Conservation (phyloP, 2,113 vertebrate species). For the Xenus cinereus region DNA sequence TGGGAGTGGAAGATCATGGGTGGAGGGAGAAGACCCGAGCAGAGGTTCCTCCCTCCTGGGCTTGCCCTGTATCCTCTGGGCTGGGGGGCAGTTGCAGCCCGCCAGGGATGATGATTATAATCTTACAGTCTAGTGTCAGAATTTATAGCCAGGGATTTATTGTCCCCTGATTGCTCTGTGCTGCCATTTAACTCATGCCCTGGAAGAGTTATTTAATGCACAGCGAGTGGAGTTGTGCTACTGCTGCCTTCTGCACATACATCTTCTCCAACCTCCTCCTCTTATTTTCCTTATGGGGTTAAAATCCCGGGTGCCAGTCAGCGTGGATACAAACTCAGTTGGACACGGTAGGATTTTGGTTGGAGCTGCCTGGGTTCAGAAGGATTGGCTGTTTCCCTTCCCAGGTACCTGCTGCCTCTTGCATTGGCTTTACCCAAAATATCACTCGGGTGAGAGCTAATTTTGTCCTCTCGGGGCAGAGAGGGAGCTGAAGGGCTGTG, state of each 20-base stretch:
- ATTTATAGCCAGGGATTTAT: conserved; percentile 48
- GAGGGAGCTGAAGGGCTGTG: background rate
- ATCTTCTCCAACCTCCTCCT: background rate
- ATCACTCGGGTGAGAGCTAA: background rate
- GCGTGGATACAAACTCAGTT: background rate
- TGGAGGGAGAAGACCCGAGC: background rate
- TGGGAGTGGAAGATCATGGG: fast-evolving
- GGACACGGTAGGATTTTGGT: fast-evolving
- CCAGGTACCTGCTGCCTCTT: fast-evolving
- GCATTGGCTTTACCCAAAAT: background rate
- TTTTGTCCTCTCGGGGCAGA: background rate
- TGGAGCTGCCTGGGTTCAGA: background rate
- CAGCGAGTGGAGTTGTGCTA: conserved; percentile 5
- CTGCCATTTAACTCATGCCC: conserved; percentile 27
- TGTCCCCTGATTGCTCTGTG: conserved; percentile 9
- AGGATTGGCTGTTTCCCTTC: background rate
- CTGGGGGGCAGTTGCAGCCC: background rate
- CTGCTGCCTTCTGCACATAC: background rate
- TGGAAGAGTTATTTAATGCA: conserved; percentile 38
- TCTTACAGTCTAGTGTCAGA: background rate
- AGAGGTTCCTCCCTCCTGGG: background rate
- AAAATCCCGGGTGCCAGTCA: background rate
- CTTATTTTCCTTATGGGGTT: background rate
- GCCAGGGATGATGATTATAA: background rate
- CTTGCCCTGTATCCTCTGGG: background rate